Evolutionary conservation across 2,113 vertebrate species (phyloP), one percentile per base, ranked within the genome.

Genomic region (Todiramphus saurophagus): DNA sequence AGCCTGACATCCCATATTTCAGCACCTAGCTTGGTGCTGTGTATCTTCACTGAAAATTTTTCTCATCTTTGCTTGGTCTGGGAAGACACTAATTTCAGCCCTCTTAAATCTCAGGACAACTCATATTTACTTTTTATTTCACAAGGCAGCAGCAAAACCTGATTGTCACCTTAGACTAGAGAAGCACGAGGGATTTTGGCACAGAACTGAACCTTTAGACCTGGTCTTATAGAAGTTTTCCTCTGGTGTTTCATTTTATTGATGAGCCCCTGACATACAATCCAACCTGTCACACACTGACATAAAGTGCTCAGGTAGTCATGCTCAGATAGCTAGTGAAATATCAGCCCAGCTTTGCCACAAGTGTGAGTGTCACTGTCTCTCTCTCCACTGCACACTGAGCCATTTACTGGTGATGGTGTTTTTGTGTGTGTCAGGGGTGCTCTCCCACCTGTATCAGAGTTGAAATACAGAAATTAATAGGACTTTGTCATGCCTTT

Each of bases 401-500:
- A 74, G 21, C 9, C 10, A 2, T 16, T 76, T 17, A 13, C 7
- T 14, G 5, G 24, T 13, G 58, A 41, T 0, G 0, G 3, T 27
- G 17, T 0, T 84, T 87, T n/a, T 50, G 13, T 33, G 17, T 2
- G 1, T 39, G 6, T 6, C 8, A 23, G 14, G 12, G 3, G 4
- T 84, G 30, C 6, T 44, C 11, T 79, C 25, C 25, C 19, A 44
- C 0, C 5, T 51, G 5, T 28, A 19, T 41, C 18, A 53, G n/a
- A 72, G 9, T 5, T n/a, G 50, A 80, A 78, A 83, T 35, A 33
- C 7, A 87, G 21, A 77, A 91, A 41, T 15, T 41, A 64, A 25
- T 12, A 79, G 12, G 74, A 76, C 4, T 20, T 76, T 39, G 9
- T 41, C 12, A n/a, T 0, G 0, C 16, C 27, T 87, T 83, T 72